A percentile compares a stretch with the other conserved stretches of the same genome.
Evolutionary conservation across 2,888 invertebrate genomes (phyloP).

Genomic region (Aphidoletes aphidimyza): DNA sequence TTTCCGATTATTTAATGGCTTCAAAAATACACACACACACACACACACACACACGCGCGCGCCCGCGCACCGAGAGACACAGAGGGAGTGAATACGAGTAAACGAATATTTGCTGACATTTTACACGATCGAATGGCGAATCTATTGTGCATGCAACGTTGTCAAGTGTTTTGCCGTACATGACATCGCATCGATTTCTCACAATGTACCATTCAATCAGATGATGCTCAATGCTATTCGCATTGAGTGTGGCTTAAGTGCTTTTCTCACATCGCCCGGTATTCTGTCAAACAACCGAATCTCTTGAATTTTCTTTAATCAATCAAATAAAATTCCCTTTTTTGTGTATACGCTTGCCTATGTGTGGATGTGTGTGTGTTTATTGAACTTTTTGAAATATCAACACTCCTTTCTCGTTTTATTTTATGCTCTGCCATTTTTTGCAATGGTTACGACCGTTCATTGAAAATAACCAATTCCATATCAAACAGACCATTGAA

Average conservation of each 20-base stretch:
- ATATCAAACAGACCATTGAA: neutral
- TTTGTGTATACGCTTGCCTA: too few relatives aligned
- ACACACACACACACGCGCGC: too few relatives aligned
- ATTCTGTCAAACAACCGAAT: neutral
- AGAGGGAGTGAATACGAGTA: too few relatives aligned
- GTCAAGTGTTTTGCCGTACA: neutral
- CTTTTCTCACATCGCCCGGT: neutral
- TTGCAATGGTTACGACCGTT: neutral
- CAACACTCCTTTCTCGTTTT: neutral
- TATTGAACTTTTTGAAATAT: too few relatives aligned
- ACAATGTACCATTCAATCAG: neutral
- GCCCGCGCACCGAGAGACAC: too few relatives aligned
- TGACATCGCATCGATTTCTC: neutral
- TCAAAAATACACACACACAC: neutral
- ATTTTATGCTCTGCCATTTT: neutral
- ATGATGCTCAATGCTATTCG: neutral
- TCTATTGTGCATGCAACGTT: conserved; percentile 1
- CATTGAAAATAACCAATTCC: neutral
- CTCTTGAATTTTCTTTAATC: neutral
- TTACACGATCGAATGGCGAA: conserved; percentile 20
- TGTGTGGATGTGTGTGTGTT: too few relatives aligned
- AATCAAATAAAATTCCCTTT: conserved; percentile 7
- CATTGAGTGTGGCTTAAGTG: neutral
- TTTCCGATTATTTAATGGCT: conserved; percentile 44
- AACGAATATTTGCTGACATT: neutral